Base-by-base conservation (phyloP, 2,888 invertebrate species). In the Oscheius myriophilus region DNA sequence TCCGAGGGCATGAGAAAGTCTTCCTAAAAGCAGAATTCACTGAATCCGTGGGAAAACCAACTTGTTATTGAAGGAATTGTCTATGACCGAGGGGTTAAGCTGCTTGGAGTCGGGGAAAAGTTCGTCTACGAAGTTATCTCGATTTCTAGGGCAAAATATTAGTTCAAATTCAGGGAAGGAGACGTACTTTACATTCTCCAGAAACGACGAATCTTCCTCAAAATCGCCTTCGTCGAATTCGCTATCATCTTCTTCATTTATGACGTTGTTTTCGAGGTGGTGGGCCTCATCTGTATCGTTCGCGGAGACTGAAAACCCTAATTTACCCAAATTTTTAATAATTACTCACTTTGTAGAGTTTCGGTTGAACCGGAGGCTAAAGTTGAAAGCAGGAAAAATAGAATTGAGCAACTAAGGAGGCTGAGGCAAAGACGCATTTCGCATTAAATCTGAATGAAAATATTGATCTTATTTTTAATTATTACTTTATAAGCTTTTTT, bases 1-100 rank as follows among this genome's bases (percentile, higher is more conserved):
- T 79, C 51, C 73, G 71, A 2, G 84, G 82, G 63, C 82, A 84
- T 6, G 73, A 69, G 65, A 84, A 84, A 2, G 80, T 72, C 61
- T 80, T 80, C 61, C 82, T 81, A 64, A 42, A 82, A 41, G 67
- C 65, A 0, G 2, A 26, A 42, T 7, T 46, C 4, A 16, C 2
- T 11, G 6, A 46, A 46, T 4, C 18, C 2, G 2, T 7, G 11
- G 46, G 12, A 46, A 46, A 26, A 26, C 51, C 16, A 14, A 76
- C 79, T 69, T 69, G 59, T 78, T 80, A 66, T 81, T 82, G 66
- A 82, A 82, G 7, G 79, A 74, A 39, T 69, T 78, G 54, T 78
- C 72, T 52, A 82, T 82, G 23, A 80, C 79, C 25, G 76, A 73
- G 0, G 76, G 75, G 6, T 75, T 46, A n/a, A 69, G 64, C 23